These are phyloP conservation scores for Drosophila imparisetae DNA, from an alignment of 2,888 invertebrate genomes.

Conservation along the genomic window DNA sequence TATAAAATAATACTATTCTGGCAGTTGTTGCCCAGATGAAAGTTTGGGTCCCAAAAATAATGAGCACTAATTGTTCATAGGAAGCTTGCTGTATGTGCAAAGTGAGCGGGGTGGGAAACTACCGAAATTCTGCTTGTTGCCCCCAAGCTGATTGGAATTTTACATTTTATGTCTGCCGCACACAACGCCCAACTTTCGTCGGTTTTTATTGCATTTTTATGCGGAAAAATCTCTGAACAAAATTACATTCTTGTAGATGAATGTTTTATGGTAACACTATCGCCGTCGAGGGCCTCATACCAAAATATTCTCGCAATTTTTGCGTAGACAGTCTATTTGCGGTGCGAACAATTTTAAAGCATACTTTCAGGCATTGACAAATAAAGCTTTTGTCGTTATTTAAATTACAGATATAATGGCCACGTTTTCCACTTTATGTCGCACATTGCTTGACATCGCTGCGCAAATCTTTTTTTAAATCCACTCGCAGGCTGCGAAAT, in stretches of 20 bases:
- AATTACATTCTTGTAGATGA: slow-evolving; percentile 17
- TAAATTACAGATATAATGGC: slow-evolving; percentile 56
- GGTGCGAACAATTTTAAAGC: slow-evolving; percentile 40
- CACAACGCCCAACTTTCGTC: slow-evolving; percentile 9
- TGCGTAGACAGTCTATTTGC: slow-evolving; percentile 41
- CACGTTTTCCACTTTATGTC: background rate
- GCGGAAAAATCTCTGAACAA: slow-evolving; percentile 28
- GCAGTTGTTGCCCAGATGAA: slow-evolving; percentile 17
- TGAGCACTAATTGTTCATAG: slow-evolving; percentile 51
- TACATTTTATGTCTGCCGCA: slow-evolving; percentile 35
- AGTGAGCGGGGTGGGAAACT: background rate
- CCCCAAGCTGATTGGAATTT: slow-evolving; percentile 28
- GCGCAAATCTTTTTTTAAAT: slow-evolving; percentile 12
- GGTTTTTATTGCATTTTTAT: slow-evolving; percentile 27
- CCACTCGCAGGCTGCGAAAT: slow-evolving; percentile 6
- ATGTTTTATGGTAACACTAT: background rate
- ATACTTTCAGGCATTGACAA: slow-evolving; percentile 47
- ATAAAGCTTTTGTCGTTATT: slow-evolving; percentile 48
- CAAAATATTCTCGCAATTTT: slow-evolving; percentile 23
- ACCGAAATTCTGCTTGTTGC: slow-evolving; percentile 18
- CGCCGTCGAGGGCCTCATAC: background rate
- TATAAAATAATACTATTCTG: slow-evolving; percentile 3
- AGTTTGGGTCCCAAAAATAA: slow-evolving; percentile 34
- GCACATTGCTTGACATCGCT: background rate
- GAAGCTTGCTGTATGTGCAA: background rate